A percentile compares a stretch with the other conserved stretches of the same genome.
Evolutionary conservation across 2,797 vertebrate genomes (phyloP).

Genomic region (Uromys caudimaculatus): DNA sequence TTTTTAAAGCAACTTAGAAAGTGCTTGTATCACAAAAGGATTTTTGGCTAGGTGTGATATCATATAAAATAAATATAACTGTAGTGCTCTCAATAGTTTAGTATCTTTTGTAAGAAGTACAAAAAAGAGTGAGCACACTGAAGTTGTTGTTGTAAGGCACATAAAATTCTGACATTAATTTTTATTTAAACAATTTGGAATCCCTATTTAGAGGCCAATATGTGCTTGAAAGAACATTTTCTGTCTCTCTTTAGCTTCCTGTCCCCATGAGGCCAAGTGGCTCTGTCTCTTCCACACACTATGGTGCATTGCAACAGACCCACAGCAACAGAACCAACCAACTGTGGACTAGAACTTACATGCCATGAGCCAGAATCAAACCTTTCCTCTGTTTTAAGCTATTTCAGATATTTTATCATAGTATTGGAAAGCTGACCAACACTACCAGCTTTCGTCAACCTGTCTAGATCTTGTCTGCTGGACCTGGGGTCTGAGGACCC

Average conservation of each 20-base stretch:
- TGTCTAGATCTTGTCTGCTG: not conserved
- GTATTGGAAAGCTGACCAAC: not conserved
- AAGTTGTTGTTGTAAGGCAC: not conserved
- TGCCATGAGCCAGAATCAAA: not conserved
- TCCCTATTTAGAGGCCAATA: not conserved
- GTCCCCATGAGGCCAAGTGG: not conserved
- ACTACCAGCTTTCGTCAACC: not conserved
- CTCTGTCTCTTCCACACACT: not conserved
- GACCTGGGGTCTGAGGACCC: not conserved
- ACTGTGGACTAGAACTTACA: not conserved
- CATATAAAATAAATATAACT: constrained; percentile 22
- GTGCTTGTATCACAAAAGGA: not conserved
- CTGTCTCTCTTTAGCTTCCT: not conserved
- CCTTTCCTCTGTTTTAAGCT: not conserved
- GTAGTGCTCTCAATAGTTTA: not conserved
- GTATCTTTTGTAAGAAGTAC: not conserved
- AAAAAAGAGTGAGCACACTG: not conserved
- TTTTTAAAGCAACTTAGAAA: not conserved
- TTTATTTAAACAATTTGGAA: not conserved
- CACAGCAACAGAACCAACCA: not conserved
- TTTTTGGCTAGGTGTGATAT: constrained; percentile 29
- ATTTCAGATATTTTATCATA: not conserved
- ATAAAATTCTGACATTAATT: not conserved
- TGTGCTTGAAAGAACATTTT: not conserved
- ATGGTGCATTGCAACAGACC: too few species aligned